Evolutionary conservation across 1,140 invertebrate species (phyloP).

Genomic region (Rhopalosiphum maidis): DNA sequence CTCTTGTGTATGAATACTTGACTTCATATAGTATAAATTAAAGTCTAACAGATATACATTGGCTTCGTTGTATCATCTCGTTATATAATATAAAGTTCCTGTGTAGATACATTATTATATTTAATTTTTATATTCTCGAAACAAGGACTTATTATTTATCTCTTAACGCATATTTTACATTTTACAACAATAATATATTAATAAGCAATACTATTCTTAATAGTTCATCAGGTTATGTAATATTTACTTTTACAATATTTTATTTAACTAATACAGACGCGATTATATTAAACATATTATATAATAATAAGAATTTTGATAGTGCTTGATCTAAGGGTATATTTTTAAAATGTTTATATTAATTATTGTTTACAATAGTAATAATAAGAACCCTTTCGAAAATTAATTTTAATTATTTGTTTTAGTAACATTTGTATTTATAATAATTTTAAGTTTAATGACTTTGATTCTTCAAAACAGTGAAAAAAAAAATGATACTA

Average conservation of each 20-base stretch:
- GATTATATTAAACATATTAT: not conserved
- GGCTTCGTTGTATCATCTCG: not conserved
- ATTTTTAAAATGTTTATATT: no score
- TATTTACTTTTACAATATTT: not conserved
- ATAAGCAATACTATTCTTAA: not conserved
- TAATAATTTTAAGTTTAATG: no score
- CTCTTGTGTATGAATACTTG: constrained; percentile 31
- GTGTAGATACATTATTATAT: not conserved
- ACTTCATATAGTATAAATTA: not conserved
- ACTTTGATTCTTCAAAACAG: no score
- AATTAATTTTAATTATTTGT: no score
- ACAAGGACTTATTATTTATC: not conserved
- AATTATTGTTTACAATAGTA: not conserved
- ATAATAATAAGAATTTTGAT: not conserved
- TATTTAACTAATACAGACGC: not conserved
- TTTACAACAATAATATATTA: not conserved
- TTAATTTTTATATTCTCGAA: not conserved
- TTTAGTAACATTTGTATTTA: no score
- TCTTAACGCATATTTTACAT: not conserved
- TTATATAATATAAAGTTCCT: not conserved
- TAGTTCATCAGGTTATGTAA: not conserved
- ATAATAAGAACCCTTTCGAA: not conserved
- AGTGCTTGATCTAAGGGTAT: no score
- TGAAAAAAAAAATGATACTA: no score
- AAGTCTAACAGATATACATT: not conserved